Evolutionary conservation across 2,113 vertebrate species (phyloP).

Genomic region (Leucopsar rothschildi): DNA sequence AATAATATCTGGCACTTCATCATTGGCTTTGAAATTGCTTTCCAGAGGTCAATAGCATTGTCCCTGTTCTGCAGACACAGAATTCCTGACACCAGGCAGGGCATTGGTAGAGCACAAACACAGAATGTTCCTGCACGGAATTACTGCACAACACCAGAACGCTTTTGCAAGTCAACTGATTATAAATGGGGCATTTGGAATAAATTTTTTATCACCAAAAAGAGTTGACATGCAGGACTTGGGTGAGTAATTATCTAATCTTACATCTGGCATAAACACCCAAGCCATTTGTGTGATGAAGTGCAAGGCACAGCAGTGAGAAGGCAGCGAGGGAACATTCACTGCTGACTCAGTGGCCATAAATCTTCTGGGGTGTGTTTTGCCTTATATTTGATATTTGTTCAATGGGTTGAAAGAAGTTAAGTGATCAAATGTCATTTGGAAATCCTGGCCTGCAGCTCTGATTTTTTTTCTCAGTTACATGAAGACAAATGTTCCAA

Average conservation of each 20-base stretch:
- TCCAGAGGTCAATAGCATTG: slow-evolving; percentile 21
- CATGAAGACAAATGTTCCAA: background rate
- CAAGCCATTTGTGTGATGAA: slow-evolving; percentile 47
- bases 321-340: slow-evolving; percentile 25
- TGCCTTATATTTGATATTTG: slow-evolving; percentile 40
- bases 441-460: slow-evolving; percentile 17
- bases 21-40: background rate
- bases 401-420: slow-evolving; percentile 47
- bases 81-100: background rate
- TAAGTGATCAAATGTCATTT: slow-evolving; percentile 43
- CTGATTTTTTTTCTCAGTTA: background rate
- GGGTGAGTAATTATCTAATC: slow-evolving; percentile 62
- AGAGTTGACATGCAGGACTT: slow-evolving; percentile 42
- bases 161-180: slow-evolving; percentile 6
- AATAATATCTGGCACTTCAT: background rate
- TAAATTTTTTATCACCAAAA: slow-evolving; percentile 46
- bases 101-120: background rate
- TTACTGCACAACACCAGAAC: background rate
- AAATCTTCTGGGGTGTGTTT: slow-evolving; percentile 27
- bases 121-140: background rate
- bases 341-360: slow-evolving; percentile 54
- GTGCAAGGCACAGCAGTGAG: background rate
- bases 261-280: slow-evolving; percentile 64
- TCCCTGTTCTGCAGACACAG: background rate
- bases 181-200: slow-evolving; percentile 45